Percentiles rank a stretch among this genome's conserved stretches.
Conservation (phyloP, 2,797 vertebrate species). For the Acrocephalus scirpaceus region DNA sequence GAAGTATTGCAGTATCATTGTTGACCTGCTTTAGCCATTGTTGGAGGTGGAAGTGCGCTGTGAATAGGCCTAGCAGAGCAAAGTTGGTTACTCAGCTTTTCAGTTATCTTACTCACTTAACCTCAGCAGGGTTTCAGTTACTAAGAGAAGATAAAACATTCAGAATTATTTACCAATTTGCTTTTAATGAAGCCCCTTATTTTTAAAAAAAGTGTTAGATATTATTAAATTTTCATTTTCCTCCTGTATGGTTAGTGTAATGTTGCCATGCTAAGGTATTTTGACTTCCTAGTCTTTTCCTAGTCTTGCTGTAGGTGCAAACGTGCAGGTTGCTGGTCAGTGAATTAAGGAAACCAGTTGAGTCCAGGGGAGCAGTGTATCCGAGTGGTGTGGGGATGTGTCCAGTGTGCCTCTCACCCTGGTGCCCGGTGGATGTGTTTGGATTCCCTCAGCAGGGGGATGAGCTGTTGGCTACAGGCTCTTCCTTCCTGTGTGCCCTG, state of each 20-base stretch:
- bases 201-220: neutral
- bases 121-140: constrained; percentile 41
- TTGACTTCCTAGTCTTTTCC: neutral
- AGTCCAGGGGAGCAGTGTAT: neutral
- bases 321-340: neutral
- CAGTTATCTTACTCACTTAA: constrained; percentile 29
- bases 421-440: fast-evolving
- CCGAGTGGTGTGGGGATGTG: neutral
- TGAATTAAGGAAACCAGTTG: neutral
- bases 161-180: neutral
- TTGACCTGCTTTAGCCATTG: constrained; percentile 45
- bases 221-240: neutral
- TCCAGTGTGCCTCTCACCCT: neutral
- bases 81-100: neutral
- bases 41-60: neutral
- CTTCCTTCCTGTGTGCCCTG: neutral
- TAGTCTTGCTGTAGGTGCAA: neutral
- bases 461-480: neutral
- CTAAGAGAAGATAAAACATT: constrained; percentile 32
- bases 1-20: constrained; percentile 26
- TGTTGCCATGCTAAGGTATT: constrained; percentile 14
- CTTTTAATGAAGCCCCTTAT: constrained; percentile 21
- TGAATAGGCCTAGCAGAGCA: neutral
- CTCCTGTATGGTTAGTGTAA: neutral
- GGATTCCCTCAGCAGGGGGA: neutral